Evolutionary conservation across 2,113 vertebrate species (phyloP).

Genomic region (Petroica traversi): DNA sequence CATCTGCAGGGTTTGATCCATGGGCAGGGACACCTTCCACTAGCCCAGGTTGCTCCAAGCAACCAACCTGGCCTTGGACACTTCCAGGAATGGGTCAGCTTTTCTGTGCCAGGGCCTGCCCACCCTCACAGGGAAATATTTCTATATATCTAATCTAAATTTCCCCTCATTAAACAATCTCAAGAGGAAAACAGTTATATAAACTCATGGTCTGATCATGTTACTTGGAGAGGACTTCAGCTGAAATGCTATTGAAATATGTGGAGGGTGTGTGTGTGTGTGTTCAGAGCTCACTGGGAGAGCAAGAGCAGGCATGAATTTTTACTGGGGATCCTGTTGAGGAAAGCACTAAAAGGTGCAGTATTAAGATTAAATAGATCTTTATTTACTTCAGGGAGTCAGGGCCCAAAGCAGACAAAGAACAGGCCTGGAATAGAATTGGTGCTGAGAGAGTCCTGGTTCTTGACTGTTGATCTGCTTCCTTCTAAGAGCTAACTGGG

Average conservation of each 20-base stretch:
- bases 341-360: background rate
- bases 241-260: background rate
- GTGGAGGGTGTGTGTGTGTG: background rate
- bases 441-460: background rate
- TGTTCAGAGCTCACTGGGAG: background rate
- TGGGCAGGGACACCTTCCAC: background rate
- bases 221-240: background rate
- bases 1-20: rapidly evolving
- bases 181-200: background rate
- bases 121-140: background rate
- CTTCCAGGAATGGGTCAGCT: background rate
- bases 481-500: background rate
- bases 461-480: background rate
- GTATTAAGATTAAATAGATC: background rate
- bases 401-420: background rate
- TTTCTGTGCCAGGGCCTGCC: background rate
- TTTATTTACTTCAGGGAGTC: background rate
- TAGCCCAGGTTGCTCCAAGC: background rate
- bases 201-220: background rate
- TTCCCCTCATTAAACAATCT: background rate
- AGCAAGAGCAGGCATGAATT: background rate
- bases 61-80: background rate
- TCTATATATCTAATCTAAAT: background rate
- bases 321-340: background rate
- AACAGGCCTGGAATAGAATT: background rate